A percentile compares a stretch with the other conserved stretches of the same genome.
phyloP scores from a whole-genome alignment of 2,888 invertebrate species.

The Euclidia mi region DNA sequence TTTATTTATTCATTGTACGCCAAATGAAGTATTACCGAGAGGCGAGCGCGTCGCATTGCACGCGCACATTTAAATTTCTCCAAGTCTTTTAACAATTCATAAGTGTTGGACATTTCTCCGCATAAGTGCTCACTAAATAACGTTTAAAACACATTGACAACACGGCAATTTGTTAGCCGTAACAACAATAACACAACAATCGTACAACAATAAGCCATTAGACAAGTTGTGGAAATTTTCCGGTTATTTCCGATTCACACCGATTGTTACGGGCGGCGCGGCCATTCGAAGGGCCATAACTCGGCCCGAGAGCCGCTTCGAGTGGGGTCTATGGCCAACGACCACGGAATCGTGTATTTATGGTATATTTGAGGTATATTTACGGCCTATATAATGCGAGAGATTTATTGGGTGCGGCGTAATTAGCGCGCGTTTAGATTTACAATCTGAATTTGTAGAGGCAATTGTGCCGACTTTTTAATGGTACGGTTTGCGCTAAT shows the following conservation, averaged over 20 bases:
- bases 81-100: conserved; percentile 49
- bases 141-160: conserved; percentile 75
- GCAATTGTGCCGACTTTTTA: conserved; percentile 63
- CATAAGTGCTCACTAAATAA: conserved; percentile 68
- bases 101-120: conserved; percentile 48
- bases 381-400: conserved; percentile 81
- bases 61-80: conserved; percentile 36
- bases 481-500: conserved; percentile 67
- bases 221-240: conserved; percentile 88
- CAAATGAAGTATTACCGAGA: conserved; percentile 41
- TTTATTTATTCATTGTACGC: conserved; percentile 49
- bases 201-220: conserved; percentile 88
- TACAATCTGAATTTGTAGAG: conserved; percentile 67
- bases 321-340: conserved; percentile 87
- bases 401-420: conserved; percentile 84
- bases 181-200: conserved; percentile 73
- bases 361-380: conserved; percentile 81
- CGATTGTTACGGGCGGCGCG: conserved; percentile 82
- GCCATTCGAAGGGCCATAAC: conserved; percentile 81
- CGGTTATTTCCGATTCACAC: conserved; percentile 88
- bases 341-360: conserved; percentile 78
- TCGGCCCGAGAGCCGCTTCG: conserved; percentile 74
- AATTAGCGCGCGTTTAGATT: conserved; percentile 83
- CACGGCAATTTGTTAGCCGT: conserved; percentile 71
- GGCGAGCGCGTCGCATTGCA: conserved; percentile 4